Base-by-base conservation (phyloP, 2,797 vertebrate genomes). In the Halcyon leucocephala region DNA sequence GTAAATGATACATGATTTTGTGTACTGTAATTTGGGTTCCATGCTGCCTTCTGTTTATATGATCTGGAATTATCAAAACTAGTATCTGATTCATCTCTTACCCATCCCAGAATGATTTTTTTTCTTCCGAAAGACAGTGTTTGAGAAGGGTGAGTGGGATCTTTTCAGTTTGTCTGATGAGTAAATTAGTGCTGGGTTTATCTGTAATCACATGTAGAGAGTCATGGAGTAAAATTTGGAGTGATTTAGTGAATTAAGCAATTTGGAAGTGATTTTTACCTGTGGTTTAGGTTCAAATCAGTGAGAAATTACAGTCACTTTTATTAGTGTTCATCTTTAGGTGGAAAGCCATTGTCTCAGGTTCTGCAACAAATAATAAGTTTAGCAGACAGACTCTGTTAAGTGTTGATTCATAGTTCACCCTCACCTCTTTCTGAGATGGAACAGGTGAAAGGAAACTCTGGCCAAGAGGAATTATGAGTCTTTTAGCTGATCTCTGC, bases 371-470 rank as follows among this genome's bases (percentile, higher is more conserved):
- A 90, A 90, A 89, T 89, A 91, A 46, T 52, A 88, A 95, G 8
- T 93, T 94, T 94, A 73, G 83, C 87, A 72, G 88, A 73, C 90
- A 96, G 90, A 76, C 62, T 55, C 2, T 1, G 61, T 72, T 46
- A 76, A 73, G n/a, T 17, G 78, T 90, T 94, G 90, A 93, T 89
- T 94, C 78, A 90, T 85, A 29, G 78, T 26, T 94, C 89, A 89
- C 92, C 93, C 93, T 77, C 70, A n/a, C 55, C 67, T 60, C 78
- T 37, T 86, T 62, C 78, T 80, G 71, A 92, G 78, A 78, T 62
- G 82, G 81, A 85, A 86, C 89, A 90, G 90, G 81, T 90, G 94
- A 90, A 77, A 90, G 67, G 42, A 92, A 95, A 80, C 24, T 42
- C 80, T 71, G 39, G 64, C 62, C 65, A 44, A 77, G 39, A 89